Base-by-base conservation (phyloP, 2,888 invertebrate genomes). In the Dendrolimus houi region DNA sequence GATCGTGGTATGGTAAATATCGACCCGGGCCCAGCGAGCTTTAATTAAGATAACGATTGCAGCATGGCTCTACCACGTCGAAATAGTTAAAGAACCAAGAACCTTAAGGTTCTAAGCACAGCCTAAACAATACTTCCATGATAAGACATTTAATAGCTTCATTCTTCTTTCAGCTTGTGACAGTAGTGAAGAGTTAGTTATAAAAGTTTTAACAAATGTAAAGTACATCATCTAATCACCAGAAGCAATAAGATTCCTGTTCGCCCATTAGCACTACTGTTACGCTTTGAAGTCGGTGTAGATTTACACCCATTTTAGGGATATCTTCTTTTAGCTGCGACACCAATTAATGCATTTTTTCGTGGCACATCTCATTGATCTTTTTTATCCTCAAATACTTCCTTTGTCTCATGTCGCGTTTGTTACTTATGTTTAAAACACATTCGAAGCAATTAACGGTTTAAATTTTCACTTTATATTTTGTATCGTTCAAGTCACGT, bases 261-360 rank as follows among this genome's bases (percentile, higher is more conserved):
- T 75, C 73, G 61, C 66, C 83, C 82, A 84, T 85, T 85, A 85
- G 76, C 82, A 73, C 77, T 71, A 66, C 62, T 66, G 74, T 74
- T 70, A 69, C 75, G 74, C 81, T 84, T 83, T 85, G 81, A 84
- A 83, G 79, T 77, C 64, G 59, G 70, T 69, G 63, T 74, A 72
- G 69, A 68, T 70, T 79, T 75, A 78, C 79, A 74, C 77, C 78
- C 78, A 78, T 79, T 79, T 76, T 63, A 65, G 29, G 70, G 71
- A 62, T 62, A 68, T 71, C 75, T 75, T 70, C 68, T 71, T 78
- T 77, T 77, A 79, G 76, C 69, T 64, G 61, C 73, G 72, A 69
- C 76, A 80, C 83, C 81, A 87, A 87, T 87, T 87, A 87, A 84
- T 76, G 82, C 71, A 79, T 83, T 83, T 83, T 81, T 81, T 75